Base-by-base conservation (phyloP, 2,888 invertebrate species). In the Nemoura dubitans region DNA sequence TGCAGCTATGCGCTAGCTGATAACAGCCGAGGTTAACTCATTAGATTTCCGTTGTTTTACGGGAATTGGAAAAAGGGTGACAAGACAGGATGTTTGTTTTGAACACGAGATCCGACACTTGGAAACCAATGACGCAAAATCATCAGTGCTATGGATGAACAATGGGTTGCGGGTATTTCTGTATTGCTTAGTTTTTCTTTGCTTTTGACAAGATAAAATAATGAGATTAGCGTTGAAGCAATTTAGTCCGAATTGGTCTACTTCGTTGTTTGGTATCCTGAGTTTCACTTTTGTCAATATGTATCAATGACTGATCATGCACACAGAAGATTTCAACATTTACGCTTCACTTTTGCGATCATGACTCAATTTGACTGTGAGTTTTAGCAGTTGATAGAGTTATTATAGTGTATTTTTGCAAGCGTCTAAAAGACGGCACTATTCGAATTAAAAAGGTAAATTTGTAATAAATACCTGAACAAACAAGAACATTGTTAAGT, bases 21-120 rank as follows among this genome's bases (percentile, higher is more conserved):
- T 29, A 81, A 21, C 59, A 21, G 59, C 10, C 59, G 59, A 14
- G 59, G 16, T 6, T 1, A 3, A 10, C 78, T 78, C 25, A 28
- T 27, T 28, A 78, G 25, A 78, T 78, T 78, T 78, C 78, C 78
- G 78, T 78, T 78, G 78, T 78, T 78, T 81, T 30, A 81, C 81
- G 81, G 81, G 81, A 81, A 81, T 28, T 81, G 30, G 59, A 59
- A 59, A 59, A 59, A 59, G 59, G 59, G 59, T 59, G 59, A 59
- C 59, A 59, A 10, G 59, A 59, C 59, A 10, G 59, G 59, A 59
- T 59, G 59, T 59, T 59, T 59, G 21, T 59, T 59, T 59, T 59
- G 16, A 10, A 59, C 59, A 21, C 14, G 14, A 59, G 59, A 59
- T 59, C 59, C 59, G 59, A 59, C 21, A 21, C 59, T 59, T 59